These are phyloP conservation scores for Andrena praecox DNA, from an alignment of 2,888 invertebrate species.

Conservation along the genomic window DNA sequence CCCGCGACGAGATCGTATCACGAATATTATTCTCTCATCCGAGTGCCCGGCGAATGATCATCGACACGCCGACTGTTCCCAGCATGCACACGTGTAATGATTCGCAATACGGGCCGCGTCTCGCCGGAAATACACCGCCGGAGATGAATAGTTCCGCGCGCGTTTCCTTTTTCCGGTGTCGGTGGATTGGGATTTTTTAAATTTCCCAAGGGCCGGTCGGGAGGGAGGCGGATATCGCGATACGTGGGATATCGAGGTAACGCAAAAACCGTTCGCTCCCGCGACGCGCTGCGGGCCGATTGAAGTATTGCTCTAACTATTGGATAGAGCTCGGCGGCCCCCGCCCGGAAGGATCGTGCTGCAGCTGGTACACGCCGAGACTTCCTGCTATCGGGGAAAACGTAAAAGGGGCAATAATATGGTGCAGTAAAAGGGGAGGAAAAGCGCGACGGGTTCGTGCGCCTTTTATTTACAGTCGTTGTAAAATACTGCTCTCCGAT, in stretches of 20 bases:
- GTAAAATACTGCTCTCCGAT: slow-evolving; percentile 30
- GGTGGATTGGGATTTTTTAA: slow-evolving; percentile 65
- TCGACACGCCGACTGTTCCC: not conserved
- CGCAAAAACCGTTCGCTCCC: slow-evolving; percentile 40
- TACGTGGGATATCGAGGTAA: slow-evolving; percentile 17
- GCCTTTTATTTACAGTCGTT: slow-evolving; percentile 38
- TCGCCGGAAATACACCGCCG: slow-evolving; percentile 14
- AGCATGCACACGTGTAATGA: slow-evolving; percentile 23
- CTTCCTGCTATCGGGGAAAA: slow-evolving; percentile 27
- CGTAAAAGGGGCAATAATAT: slow-evolving; percentile 58
- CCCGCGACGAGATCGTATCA: not conserved
- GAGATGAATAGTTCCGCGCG: slow-evolving; percentile 40
- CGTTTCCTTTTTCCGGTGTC: slow-evolving; percentile 19
- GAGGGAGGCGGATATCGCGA: slow-evolving; percentile 35
- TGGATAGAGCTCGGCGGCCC: slow-evolving; percentile 7
- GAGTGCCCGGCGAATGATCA: slow-evolving; percentile 8
- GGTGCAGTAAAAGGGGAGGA: slow-evolving; percentile 43
- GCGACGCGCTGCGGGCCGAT: slow-evolving; percentile 50
- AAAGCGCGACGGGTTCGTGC: slow-evolving; percentile 30
- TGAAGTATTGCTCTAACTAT: slow-evolving; percentile 55
- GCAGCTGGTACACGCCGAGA: slow-evolving; percentile 20
- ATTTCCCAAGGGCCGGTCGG: slow-evolving; percentile 59
- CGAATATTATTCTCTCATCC: not conserved
- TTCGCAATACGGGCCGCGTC: slow-evolving; percentile 24
- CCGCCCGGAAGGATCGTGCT: slow-evolving; percentile 27